Evolutionary conservation across 2,113 vertebrate genomes (phyloP), one percentile per base, ranked within the genome.

Genomic region (Calonectris borealis): DNA sequence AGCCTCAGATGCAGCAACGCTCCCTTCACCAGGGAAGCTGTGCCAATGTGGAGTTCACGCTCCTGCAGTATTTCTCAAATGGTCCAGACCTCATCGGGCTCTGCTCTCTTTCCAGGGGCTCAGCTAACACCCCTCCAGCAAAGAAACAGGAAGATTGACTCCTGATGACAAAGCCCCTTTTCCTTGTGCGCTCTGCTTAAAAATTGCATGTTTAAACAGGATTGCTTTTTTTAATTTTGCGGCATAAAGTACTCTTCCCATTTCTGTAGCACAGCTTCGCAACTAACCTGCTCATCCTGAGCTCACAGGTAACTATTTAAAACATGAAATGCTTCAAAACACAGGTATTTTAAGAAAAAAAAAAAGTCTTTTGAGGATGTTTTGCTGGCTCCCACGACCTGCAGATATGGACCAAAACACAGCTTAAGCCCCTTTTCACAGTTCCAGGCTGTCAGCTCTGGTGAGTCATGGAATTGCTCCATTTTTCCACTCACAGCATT

Each of bases 1-100:
- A 70, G 19, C 5, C 9, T 15, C 25, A 42, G 51, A 48, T 2
- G 2, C 25, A 65, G 22, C 31, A 32, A 34, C 0, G 2, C 15
- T 88, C 21, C 11, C 42, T 46, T 54, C 2, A 1, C 9, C 25
- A 20, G 21, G 32, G 29, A 77, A 49, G 21, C 19, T 64, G 12
- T 75, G 66, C 9, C 24, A 52, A 16, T 7, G 5, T 0, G 0
- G 40, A 65, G 13, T 18, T 93, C 42, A 22, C 0, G 1, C 3
- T 94, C 51, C 48, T 34, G 29, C 34, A 46, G 13, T 17, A 26
- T 26, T 48, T 48, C 34, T 24, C 48, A 40, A 48, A 34, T 14
- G 24, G 16, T 26, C 22, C 88, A 81, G 26, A 40, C 13, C 12
- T 5, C 0, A 1, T 25, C 4, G 21, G 12, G 46, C 22, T 84